phyloP scores from a whole-genome alignment of 2,888 invertebrate genomes.

The Acrocyrtus sp. region DNA sequence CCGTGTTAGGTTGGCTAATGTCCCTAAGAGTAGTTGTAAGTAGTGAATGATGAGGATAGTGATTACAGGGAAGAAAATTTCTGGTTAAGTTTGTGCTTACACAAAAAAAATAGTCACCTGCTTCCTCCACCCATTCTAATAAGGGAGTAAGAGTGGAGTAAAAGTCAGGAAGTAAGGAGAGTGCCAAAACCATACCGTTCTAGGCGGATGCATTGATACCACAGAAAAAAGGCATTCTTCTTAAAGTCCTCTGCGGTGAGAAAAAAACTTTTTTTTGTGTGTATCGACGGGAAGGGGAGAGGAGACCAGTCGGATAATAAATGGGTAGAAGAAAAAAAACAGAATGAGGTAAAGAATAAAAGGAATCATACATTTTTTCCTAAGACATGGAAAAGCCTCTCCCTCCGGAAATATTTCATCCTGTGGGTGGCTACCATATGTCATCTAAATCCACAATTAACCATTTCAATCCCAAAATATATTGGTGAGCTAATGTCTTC shows the following conservation, averaged over 20 bases:
- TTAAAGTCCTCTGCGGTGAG: neutral
- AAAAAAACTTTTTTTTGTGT: neutral
- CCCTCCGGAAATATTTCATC: conserved; percentile 44
- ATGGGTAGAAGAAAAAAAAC: conserved; percentile 14
- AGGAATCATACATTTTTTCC: conserved; percentile 7
- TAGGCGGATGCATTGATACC: conserved; percentile 15
- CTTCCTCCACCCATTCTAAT: conserved; percentile 6
- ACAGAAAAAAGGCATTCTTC: neutral
- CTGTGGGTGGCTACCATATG: conserved; percentile 43
- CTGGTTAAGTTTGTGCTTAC: too few relatives aligned
- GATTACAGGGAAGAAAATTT: too few relatives aligned
- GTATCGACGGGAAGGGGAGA: conserved; percentile 4
- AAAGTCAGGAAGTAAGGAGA: conserved; percentile 10
- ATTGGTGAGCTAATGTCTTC: neutral
- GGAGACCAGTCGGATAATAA: conserved; percentile 1
- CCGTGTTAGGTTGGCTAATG: too few relatives aligned
- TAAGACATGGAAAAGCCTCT: conserved; percentile 5
- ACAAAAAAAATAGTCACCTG: too few relatives aligned
- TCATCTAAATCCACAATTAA: conserved; percentile 44
- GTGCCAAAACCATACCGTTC: neutral
- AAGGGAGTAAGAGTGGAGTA: neutral
- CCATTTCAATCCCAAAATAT: conserved; percentile 13
- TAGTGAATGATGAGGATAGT: too few relatives aligned
- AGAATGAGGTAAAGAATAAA: neutral
- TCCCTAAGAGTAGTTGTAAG: too few relatives aligned